Evolutionary conservation across 1,140 invertebrate species (phyloP).

Genomic region (Cherax quadricarinatus): DNA sequence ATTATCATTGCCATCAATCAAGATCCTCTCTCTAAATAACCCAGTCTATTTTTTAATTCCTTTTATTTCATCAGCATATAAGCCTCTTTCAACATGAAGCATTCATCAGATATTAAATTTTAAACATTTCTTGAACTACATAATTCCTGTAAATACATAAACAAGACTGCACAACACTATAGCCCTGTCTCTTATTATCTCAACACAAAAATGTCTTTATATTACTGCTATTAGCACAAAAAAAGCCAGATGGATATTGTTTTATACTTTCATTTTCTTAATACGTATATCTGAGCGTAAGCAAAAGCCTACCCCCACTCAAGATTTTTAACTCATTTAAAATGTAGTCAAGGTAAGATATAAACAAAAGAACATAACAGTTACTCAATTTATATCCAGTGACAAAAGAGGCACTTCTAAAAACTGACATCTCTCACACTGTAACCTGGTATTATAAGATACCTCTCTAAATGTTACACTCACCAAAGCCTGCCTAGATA

Average conservation of each 20-base stretch:
- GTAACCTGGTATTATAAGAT: slow-evolving; percentile 55
- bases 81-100: slow-evolving; percentile 25
- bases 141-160: slow-evolving; percentile 31
- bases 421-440: slow-evolving; percentile 62
- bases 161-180: slow-evolving; percentile 63
- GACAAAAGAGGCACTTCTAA: slow-evolving; percentile 34
- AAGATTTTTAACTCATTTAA: neutral
- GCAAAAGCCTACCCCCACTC: neutral
- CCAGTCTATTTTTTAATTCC: slow-evolving; percentile 3
- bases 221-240: slow-evolving; percentile 58
- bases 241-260: slow-evolving; percentile 37
- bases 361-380: neutral
- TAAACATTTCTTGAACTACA: slow-evolving; percentile 28
- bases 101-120: neutral
- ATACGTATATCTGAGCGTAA: neutral
- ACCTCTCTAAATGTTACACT: slow-evolving; percentile 61
- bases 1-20: slow-evolving; percentile 23
- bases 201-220: slow-evolving; percentile 47
- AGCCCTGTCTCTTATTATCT: slow-evolving; percentile 25
- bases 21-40: slow-evolving; percentile 29
- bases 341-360: neutral
- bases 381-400: neutral
- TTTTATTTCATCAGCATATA: slow-evolving; percentile 4
- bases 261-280: neutral
- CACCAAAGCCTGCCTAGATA: slow-evolving; percentile 53